Percentiles rank a stretch among this genome's conserved stretches.
Evolutionary conservation across 1,140 invertebrate genomes (phyloP).

Genomic region (Bombus soroeensis): DNA sequence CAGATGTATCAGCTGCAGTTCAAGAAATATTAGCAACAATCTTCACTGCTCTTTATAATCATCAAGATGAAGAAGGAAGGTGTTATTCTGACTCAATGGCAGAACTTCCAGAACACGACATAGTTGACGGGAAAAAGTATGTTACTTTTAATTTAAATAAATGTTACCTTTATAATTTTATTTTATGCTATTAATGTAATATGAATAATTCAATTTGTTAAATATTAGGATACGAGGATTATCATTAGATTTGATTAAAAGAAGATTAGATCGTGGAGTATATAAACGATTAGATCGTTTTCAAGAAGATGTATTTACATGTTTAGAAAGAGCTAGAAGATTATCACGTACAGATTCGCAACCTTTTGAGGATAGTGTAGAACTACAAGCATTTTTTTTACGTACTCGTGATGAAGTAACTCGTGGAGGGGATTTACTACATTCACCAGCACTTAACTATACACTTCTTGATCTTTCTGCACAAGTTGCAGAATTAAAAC

Average conservation of each 20-base stretch:
- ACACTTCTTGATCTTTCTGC: conserved; percentile 88
- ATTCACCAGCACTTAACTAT: conserved; percentile 94
- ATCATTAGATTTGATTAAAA: conserved; percentile 93
- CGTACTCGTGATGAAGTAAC: conserved; percentile 90
- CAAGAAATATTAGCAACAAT: conserved; percentile 96
- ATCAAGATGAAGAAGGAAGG: conserved; percentile 97
- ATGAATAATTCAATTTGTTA: conserved; percentile 51
- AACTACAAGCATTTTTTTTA: conserved; percentile 96
- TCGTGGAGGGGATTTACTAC: conserved; percentile 89
- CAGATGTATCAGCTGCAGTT: conserved; percentile 93
- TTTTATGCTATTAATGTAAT: not conserved
- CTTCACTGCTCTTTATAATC: conserved; percentile 97
- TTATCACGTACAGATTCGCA: conserved; percentile 95
- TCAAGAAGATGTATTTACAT: conserved; percentile 98
- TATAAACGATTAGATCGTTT: conserved; percentile 97
- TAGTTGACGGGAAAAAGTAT: conserved; percentile 87
- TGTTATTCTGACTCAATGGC: conserved; percentile 98
- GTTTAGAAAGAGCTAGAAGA: conserved; percentile 94
- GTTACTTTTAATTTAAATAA: conserved; percentile 36
- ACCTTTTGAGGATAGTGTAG: conserved; percentile 97
- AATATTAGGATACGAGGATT: conserved; percentile 88
- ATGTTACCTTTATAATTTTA: conserved; percentile 11
- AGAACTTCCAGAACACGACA: conserved; percentile 95
- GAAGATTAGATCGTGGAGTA: conserved; percentile 92
- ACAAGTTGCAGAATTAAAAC: conserved; percentile 89